Conservation (phyloP, 2,888 invertebrate genomes). For the Drosophila paranaensis region DNA sequence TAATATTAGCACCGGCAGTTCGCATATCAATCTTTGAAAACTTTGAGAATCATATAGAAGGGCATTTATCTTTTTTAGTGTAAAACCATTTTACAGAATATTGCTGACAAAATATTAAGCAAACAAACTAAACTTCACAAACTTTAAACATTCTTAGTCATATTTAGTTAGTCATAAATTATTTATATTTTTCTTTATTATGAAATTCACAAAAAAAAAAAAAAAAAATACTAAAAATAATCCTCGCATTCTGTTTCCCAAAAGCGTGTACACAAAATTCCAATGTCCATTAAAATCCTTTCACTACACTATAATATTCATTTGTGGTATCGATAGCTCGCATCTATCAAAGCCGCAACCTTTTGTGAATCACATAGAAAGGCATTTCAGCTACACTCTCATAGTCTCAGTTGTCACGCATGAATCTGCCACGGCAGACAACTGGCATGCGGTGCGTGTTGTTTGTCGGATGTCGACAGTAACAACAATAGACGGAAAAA, state of each 20-base stretch:
- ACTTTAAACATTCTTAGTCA: no score
- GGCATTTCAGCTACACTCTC: neutral
- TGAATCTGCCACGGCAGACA: slow-evolving; percentile 17
- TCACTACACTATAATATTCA: neutral
- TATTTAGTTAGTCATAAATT: no score
- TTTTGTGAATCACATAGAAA: slow-evolving; percentile 1
- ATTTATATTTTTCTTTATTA: neutral
- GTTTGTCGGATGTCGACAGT: slow-evolving; percentile 33
- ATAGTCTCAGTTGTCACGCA: slow-evolving; percentile 4
- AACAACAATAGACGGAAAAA: slow-evolving; percentile 5
- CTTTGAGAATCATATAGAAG: no score
- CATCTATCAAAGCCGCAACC: neutral
- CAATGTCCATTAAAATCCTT: neutral
- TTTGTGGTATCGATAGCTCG: neutral
- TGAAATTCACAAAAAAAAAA: neutral
- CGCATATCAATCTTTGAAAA: no score
- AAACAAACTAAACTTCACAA: no score
- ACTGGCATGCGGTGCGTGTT: slow-evolving; percentile 29
- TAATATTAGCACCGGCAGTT: no score
- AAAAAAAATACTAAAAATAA: neutral
- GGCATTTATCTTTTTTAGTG: no score
- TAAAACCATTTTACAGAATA: no score
- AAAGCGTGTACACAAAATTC: neutral
- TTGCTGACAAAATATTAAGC: no score
- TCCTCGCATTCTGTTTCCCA: neutral